Base-by-base conservation (phyloP, 1,140 invertebrate species). In the Drosophila dunni region DNA sequence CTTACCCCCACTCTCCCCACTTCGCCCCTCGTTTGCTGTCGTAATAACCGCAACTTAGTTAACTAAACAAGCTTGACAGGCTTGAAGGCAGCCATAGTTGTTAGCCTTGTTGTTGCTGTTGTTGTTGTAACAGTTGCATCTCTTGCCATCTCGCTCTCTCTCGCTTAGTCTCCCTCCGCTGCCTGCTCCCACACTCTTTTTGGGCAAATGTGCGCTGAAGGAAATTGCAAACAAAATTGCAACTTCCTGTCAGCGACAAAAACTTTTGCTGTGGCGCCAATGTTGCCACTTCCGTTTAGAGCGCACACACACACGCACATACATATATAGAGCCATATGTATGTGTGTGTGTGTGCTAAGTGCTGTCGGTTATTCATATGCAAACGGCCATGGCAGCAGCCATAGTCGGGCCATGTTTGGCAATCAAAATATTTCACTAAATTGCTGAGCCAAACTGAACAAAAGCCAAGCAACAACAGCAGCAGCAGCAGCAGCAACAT, bases 221-320 rank as follows among this genome's bases (percentile, higher is more conserved):
- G 84, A 89, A 89, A 89, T 89, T 89, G 85, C 84, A 89, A 89
- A 89, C 84, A 89, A 90, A 89, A 89, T 89, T 89, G 84, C 84
- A 89, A 89, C 84, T 89, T 89, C 84, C 84, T 89, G 84, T 85
- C 84, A 90, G 81, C 84, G 84, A 90, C 84, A 90, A 88, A 88
- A 88, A 88, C 83, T 88, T 88, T 88, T 89, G 83, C 83, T 86
- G 71, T 82, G 84, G 83, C 83, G 80, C 83, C 83, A 83, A 88
- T 89, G 83, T 89, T 88, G 83, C 83, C 83, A 88, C 83, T 88
- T 88, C 83, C 84, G 83, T 66, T 89, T 83, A 88, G 73, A 89
- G 48, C 60, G 60, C 44, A 61, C 51, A 66, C 29, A 75, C 17
- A 51, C 7, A 34, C 11, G 33, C 10, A 40, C 17, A 40, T 34